Conservation (phyloP, 2,888 invertebrate species). For the Globia sparganii region DNA sequence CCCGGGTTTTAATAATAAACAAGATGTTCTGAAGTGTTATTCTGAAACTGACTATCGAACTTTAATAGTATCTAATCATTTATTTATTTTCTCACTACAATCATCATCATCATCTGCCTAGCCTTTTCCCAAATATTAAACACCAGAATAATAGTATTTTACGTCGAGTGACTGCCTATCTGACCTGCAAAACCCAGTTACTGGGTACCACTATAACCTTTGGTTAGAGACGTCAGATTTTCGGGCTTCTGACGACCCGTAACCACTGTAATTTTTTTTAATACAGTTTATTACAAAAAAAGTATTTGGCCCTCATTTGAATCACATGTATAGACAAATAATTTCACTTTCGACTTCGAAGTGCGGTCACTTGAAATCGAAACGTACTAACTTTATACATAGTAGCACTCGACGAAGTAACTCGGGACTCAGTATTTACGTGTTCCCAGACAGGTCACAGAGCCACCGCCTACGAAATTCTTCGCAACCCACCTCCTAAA, state of each 20-base stretch:
- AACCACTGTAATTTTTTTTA: background rate
- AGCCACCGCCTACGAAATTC: slow-evolving; percentile 27
- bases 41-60: slow-evolving; percentile 28
- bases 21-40: slow-evolving; percentile 34
- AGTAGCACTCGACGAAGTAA: slow-evolving; percentile 23
- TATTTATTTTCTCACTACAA: background rate
- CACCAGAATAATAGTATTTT: background rate
- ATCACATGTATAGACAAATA: no score
- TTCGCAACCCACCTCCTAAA: slow-evolving; percentile 26
- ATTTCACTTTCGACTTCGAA: background rate
- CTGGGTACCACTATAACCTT: background rate
- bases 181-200: background rate
- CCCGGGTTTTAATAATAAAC: slow-evolving; percentile 50
- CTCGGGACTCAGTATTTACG: slow-evolving; percentile 47
- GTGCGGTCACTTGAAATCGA: background rate
- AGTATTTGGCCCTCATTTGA: no score
- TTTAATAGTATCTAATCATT: background rate
- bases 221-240: background rate
- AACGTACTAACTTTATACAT: background rate
- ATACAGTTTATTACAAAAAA: no score
- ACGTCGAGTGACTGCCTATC: background rate
- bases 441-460: slow-evolving; percentile 49
- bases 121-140: no score
- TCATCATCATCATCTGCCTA: background rate
- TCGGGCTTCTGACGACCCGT: background rate